phyloP scores from a whole-genome alignment of 2,888 invertebrate species.

The Muschampia plurimacula region DNA sequence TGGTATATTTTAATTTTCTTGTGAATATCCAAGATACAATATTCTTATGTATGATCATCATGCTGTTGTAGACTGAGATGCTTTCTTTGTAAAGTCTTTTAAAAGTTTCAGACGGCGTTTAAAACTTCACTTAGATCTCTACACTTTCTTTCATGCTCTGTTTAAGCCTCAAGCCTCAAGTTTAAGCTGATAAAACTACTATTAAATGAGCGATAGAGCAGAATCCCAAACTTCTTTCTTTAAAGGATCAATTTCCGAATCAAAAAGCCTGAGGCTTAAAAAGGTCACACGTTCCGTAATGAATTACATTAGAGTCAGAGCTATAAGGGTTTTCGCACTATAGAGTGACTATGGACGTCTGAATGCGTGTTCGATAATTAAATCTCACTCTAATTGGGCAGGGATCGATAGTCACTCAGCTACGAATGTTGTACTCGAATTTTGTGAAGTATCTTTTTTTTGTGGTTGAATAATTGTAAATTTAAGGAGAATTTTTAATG shows the following conservation, averaged over 20 bases:
- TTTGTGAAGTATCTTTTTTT: background rate
- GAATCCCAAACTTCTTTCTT: background rate
- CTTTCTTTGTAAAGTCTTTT: background rate
- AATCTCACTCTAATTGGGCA: conserved; percentile 61
- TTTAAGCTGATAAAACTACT: background rate
- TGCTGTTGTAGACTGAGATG: background rate
- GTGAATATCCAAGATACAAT: background rate
- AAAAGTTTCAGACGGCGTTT: background rate
- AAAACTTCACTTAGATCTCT: background rate
- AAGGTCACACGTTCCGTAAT: conserved; percentile 27
- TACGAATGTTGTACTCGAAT: background rate
- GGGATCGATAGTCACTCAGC: conserved; percentile 48
- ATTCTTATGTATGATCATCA: background rate
- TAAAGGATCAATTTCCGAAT: background rate
- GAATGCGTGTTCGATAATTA: conserved; percentile 61
- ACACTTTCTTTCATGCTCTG: background rate
- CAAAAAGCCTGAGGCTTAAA: conserved; percentile 9
- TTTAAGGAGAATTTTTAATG: no score
- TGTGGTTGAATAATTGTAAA: background rate
- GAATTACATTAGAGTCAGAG: conserved; percentile 16
- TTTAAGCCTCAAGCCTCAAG: background rate
- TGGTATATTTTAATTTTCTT: background rate
- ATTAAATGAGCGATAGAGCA: background rate
- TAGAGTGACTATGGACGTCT: conserved; percentile 43
- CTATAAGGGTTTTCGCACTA: background rate